A percentile compares a stretch with the other conserved stretches of the same genome.
Conservation (phyloP, 2,113 vertebrate species). For the Isurus oxyrinchus region DNA sequence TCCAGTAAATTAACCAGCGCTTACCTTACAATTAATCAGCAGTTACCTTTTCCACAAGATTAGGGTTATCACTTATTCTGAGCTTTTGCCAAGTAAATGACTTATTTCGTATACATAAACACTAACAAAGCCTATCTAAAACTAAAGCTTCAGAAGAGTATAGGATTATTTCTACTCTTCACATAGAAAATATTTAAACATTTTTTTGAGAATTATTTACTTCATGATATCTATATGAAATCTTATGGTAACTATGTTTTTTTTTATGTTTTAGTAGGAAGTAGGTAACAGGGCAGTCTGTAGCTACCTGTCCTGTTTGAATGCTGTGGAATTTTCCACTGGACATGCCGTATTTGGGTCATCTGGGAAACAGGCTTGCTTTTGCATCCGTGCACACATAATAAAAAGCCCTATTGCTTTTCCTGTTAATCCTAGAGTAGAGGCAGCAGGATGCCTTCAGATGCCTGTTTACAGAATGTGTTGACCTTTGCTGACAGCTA, state of each 20-base stretch:
- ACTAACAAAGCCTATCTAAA: neutral
- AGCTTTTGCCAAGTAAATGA: neutral
- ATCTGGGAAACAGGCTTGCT: neutral
- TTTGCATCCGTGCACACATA: neutral
- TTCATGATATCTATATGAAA: neutral
- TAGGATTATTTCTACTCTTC: neutral
- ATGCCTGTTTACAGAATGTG: neutral
- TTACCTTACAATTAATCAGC: neutral
- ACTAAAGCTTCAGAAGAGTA: neutral
- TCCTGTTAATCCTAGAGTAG: neutral
- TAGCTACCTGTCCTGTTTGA: neutral
- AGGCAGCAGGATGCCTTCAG: neutral
- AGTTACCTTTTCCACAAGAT: neutral
- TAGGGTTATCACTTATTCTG: neutral
- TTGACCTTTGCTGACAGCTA: neutral
- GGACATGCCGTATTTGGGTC: neutral
- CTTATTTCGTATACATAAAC: neutral
- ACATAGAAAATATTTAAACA: neutral
- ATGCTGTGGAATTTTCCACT: constrained; percentile 19
- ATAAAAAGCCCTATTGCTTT: neutral
- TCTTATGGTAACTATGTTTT: neutral
- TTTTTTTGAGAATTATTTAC: neutral
- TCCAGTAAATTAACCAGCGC: neutral
- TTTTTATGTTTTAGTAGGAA: neutral
- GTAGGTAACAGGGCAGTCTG: neutral